Evolutionary conservation across 2,797 vertebrate genomes (phyloP).

Genomic region (Sarcoramphus papa): DNA sequence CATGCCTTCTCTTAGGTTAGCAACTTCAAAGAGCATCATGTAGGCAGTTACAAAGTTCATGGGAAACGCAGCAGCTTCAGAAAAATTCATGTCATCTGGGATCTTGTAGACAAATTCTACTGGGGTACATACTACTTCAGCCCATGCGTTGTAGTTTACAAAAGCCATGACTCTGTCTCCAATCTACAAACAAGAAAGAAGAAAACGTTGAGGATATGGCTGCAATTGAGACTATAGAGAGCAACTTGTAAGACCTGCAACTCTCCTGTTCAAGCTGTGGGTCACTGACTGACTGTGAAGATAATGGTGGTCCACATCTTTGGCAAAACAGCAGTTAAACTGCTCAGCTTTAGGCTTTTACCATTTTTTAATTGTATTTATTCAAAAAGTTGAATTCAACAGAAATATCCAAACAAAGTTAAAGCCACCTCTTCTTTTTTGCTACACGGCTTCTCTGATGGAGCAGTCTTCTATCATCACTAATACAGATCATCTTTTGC

Average conservation of each 20-base stretch:
- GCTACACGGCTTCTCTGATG: not conserved
- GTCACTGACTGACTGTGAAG: not conserved
- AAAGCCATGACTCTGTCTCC: slow-evolving; percentile 97
- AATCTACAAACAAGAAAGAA: slow-evolving; percentile 77
- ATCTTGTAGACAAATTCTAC: slow-evolving; percentile 94
- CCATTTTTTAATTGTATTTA: not conserved
- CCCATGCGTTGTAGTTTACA: slow-evolving; percentile 96
- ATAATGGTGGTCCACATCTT: not conserved
- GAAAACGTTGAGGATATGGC: not conserved
- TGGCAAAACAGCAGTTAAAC: not conserved
- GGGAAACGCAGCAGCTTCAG: slow-evolving; percentile 92
- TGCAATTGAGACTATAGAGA: not conserved
- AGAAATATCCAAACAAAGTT: not conserved
- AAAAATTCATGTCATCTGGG: slow-evolving; percentile 94
- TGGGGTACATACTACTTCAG: slow-evolving; percentile 93
- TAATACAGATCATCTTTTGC: not conserved
- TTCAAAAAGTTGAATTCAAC: not conserved
- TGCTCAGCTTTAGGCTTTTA: not conserved
- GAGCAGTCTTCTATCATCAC: not conserved
- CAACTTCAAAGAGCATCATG: slow-evolving; percentile 98
- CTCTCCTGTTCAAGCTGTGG: not conserved
- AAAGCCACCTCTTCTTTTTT: not conserved
- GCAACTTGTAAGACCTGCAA: not conserved
- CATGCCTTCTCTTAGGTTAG: slow-evolving; percentile 95
- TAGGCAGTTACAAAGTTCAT: slow-evolving; percentile 98